A percentile compares a stretch with the other conserved stretches of the same genome.
These are phyloP conservation scores for Drosophila tropicalis DNA, from an alignment of 1,140 invertebrate species.

Conservation along the genomic window DNA sequence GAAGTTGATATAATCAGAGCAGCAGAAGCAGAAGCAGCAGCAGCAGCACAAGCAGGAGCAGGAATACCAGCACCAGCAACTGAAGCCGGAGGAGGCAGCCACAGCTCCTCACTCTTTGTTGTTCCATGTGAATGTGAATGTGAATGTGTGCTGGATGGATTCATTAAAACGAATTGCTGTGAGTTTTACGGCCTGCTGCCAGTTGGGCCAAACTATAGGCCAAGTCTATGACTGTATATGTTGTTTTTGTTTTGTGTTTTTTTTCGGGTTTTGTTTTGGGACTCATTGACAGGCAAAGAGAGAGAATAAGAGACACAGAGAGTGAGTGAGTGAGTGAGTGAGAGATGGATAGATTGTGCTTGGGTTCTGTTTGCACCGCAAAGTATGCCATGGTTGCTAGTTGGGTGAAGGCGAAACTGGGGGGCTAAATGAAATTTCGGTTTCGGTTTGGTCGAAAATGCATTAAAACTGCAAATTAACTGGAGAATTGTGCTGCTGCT, in stretches of 20 bases:
- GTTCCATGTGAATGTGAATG: slow-evolving; percentile 37
- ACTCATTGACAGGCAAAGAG: slow-evolving; percentile 72
- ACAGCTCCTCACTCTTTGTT: slow-evolving; percentile 33
- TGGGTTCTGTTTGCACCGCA: slow-evolving; percentile 53
- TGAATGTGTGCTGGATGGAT: slow-evolving; percentile 65
- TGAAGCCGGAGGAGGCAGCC: neutral
- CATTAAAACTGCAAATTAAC: slow-evolving; percentile 80
- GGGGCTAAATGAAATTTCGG: slow-evolving; percentile 37
- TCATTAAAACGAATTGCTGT: slow-evolving; percentile 80
- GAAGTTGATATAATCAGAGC: slow-evolving; percentile 79
- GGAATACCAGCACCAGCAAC: slow-evolving; percentile 6
- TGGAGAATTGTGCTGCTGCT: slow-evolving; percentile 55
- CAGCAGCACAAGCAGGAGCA: slow-evolving; percentile 11
- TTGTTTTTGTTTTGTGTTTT: slow-evolving; percentile 21
- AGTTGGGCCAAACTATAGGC: slow-evolving; percentile 38
- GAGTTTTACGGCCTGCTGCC: slow-evolving; percentile 61
- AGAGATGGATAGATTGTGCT: slow-evolving; percentile 17
- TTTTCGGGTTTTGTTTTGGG: slow-evolving; percentile 75
- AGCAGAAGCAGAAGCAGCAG: slow-evolving; percentile 21
- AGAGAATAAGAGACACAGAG: neutral
- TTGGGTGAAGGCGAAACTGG: slow-evolving; percentile 23
- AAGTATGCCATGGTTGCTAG: slow-evolving; percentile 56
- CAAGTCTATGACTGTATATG: slow-evolving; percentile 25
- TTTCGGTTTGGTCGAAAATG: slow-evolving; percentile 61
- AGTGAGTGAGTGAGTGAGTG: neutral